phyloP scores from a whole-genome alignment of 2,113 vertebrate genomes.

The Monopterus albus region DNA sequence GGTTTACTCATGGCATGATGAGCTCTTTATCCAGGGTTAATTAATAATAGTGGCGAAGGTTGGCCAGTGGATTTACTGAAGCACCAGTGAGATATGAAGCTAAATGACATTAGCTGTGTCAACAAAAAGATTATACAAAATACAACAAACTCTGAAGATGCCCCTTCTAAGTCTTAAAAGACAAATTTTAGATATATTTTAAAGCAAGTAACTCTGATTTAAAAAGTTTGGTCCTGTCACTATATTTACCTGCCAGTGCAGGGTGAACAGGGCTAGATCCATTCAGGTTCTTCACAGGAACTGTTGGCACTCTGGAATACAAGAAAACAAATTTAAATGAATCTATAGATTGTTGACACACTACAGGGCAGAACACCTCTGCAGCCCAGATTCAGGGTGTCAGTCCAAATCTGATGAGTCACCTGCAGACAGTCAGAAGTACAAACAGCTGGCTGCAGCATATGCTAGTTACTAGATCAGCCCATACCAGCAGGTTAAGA shows the following conservation, averaged over 20 bases:
- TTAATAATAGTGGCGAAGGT: not conserved
- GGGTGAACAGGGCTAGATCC: conserved; percentile 94
- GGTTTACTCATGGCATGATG: not conserved
- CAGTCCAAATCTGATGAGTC: conserved; percentile 34
- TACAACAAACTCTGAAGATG: not conserved
- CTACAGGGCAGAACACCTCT: not conserved
- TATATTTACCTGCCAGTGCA: conserved; percentile 87
- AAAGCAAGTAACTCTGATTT: not conserved
- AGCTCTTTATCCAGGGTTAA: conserved; percentile 3
- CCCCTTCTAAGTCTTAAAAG: not conserved
- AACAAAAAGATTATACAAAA: no score
- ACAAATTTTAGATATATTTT: not conserved
- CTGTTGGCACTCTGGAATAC: conserved; percentile 88
- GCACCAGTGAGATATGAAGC: not conserved
- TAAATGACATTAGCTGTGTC: not conserved
- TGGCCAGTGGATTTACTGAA: not conserved
- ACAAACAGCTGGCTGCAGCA: conserved; percentile 13
- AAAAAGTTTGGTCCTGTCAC: no score
- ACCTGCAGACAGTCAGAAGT: conserved; percentile 34
- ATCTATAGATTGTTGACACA: not conserved
- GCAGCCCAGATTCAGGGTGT: not conserved
- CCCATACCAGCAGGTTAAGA: conserved; percentile 38
- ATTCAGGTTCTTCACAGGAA: conserved; percentile 95
- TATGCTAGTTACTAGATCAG: conserved; percentile 6
- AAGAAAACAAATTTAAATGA: not conserved